These are phyloP conservation scores for Noctua fimbriata DNA, from an alignment of 2,888 invertebrate genomes.

Conservation along the genomic window DNA sequence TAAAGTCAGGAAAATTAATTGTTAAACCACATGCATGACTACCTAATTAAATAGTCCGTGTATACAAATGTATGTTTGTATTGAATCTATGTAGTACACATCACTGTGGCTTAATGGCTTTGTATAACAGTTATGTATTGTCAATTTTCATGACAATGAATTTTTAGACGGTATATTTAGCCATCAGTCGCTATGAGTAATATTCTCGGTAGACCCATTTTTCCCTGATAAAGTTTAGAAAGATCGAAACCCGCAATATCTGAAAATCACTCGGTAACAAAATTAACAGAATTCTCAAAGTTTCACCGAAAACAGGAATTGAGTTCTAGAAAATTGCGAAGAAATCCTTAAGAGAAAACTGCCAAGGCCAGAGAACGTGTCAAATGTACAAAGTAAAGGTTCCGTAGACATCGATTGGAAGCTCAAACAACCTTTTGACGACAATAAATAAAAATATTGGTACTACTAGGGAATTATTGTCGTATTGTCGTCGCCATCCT, in stretches of 20 bases:
- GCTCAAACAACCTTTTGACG: background rate
- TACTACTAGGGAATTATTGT: no score
- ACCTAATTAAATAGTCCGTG: background rate
- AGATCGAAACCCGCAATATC: background rate
- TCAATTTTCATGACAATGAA: background rate
- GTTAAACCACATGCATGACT: background rate
- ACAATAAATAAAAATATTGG: no score
- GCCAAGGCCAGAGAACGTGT: background rate
- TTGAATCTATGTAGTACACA: background rate
- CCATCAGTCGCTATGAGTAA: background rate
- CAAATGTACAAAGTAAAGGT: background rate
- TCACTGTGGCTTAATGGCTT: background rate
- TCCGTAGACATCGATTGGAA: background rate
- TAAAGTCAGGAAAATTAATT: background rate
- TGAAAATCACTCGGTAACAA: conserved; percentile 21
- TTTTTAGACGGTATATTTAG: background rate
- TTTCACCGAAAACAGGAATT: conserved; percentile 12
- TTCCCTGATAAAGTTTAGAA: background rate
- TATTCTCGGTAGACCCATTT: background rate
- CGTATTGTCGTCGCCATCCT: no score
- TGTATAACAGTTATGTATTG: background rate
- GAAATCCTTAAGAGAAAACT: background rate
- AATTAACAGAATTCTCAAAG: conserved; percentile 23
- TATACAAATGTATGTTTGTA: background rate
- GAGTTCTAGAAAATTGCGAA: conserved; percentile 4